Evolutionary conservation across 1,140 invertebrate species (phyloP).

Genomic region (Drosophila sturtevanti): DNA sequence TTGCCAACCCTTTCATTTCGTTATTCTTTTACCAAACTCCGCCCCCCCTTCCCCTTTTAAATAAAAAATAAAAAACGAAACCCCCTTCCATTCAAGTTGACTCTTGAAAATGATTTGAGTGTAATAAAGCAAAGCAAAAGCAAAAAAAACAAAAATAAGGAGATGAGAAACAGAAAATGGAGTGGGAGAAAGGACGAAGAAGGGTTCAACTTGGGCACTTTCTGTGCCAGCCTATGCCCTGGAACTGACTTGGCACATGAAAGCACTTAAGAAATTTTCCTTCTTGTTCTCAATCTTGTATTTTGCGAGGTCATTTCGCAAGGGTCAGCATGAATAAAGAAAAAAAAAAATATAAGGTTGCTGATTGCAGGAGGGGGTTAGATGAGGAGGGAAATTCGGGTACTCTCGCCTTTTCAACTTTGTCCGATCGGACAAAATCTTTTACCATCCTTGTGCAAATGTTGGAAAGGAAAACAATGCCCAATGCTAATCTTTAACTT

Average conservation of each 20-base stretch:
- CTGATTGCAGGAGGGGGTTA: not conserved
- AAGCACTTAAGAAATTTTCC: slow-evolving; percentile 76
- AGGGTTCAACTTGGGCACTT: slow-evolving; percentile 28
- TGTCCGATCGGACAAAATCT: slow-evolving; percentile 49
- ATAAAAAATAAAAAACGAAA: too few species aligned
- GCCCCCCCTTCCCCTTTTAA: not conserved
- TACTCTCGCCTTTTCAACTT: slow-evolving; percentile 20
- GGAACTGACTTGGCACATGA: slow-evolving; percentile 52
- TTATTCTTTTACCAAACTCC: not conserved
- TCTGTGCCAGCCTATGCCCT: not conserved
- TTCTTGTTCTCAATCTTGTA: slow-evolving; percentile 75
- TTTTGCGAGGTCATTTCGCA: slow-evolving; percentile 57
- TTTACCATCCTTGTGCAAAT: slow-evolving; percentile 11
- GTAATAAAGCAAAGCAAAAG: slow-evolving; percentile 65
- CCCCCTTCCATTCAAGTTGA: slow-evolving; percentile 42
- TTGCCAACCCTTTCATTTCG: slow-evolving; percentile 67
- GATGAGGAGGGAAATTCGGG: too few species aligned
- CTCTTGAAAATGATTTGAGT: slow-evolving; percentile 73
- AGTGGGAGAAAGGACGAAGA: slow-evolving; percentile 42
- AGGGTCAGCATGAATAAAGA: not conserved
- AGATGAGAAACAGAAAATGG: not conserved
- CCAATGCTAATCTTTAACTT: slow-evolving; percentile 54
- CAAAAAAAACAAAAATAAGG: not conserved
- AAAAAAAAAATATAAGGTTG: too few species aligned
- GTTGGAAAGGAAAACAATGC: slow-evolving; percentile 29